Base-by-base conservation (phyloP, 2,113 vertebrate species). In the Sphaerodactylus townsendi region DNA sequence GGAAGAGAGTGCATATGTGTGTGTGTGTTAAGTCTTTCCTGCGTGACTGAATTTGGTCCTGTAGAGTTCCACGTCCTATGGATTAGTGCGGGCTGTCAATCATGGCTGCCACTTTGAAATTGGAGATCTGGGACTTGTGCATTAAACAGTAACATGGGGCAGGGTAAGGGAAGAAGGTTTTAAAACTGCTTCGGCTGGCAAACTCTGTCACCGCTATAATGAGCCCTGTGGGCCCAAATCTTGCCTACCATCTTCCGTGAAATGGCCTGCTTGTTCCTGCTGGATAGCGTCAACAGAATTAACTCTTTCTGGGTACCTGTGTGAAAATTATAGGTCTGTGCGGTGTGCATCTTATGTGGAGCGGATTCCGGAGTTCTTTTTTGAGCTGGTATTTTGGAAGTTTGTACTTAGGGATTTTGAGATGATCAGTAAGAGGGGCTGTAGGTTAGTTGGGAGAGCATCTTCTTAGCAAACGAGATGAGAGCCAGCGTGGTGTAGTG, bases 131-230 rank as follows among this genome's bases (percentile, higher is more conserved):
- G 75, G 69, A 71, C 33, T 48, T 28, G 30, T 13, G 87, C 35
- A 77, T 86, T 85, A 87, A 92, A 82, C 0, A 50, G 10, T 48
- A 77, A 77, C 74, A 35, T 72, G 70, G 44, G 44, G 23, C 23
- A 28, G 25, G 23, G 59, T 62, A 19, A 68, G 85, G 66, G 76
- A 71, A 19, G 2, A 1, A 4, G 79, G 25, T 0, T 89, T 59
- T 33, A 74, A 77, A 91, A 89, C 25, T 37, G 21, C 65, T 88
- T 90, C 86, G 89, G 85, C 83, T 92, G 91, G 73, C 81, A 81
- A 85, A 90, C 83, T 77, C 30, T 6, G 0, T 87, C 74, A 0
- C 85, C 28, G 13, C 69, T 69, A 53, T 84, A 48, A 66, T 46
- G 19, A 80, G n/a, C 5, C n/a, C 11, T 50, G 17, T 17, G 35